These are phyloP conservation scores for Melikaiella ostensackeni DNA, from an alignment of 2,888 invertebrate genomes.

Conservation along the genomic window DNA sequence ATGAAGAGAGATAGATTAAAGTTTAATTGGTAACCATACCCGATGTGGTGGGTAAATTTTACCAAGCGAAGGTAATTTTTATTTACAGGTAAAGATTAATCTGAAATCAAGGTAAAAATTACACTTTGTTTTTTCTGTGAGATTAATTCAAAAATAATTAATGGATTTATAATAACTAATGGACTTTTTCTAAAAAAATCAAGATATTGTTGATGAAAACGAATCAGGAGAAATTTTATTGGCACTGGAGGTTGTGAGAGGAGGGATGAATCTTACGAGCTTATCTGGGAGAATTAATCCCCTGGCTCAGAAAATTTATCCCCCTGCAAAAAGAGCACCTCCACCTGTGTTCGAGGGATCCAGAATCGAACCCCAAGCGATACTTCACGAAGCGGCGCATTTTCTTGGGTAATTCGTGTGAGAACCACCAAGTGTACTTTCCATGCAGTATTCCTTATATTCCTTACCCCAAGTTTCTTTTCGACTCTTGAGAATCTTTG, in stretches of 20 bases:
- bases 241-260: background rate
- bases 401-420: slow-evolving; percentile 69
- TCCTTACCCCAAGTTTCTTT: background rate
- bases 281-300: slow-evolving; percentile 29
- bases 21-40: too few species aligned
- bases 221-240: slow-evolving; percentile 21
- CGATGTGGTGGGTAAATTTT: too few species aligned
- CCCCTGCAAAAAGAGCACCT: background rate
- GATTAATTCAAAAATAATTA: background rate
- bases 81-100: too few species aligned
- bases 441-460: slow-evolving; percentile 9
- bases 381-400: slow-evolving; percentile 62
- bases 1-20: too few species aligned
- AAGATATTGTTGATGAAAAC: background rate
- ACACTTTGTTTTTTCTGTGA: too few species aligned
- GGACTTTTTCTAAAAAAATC: background rate
- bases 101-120: too few species aligned
- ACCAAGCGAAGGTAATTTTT: too few species aligned
- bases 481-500: slow-evolving; percentile 1
- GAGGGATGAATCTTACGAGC: background rate
- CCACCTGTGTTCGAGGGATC: slow-evolving; percentile 55
- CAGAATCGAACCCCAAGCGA: slow-evolving; percentile 68
- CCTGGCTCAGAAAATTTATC: slow-evolving; percentile 25
- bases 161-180: background rate
- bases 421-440: slow-evolving; percentile 65